A percentile compares a stretch with the other conserved stretches of the same genome.
phyloP scores from a whole-genome alignment of 2,797 vertebrate genomes.

The Decapterus maruadsi region DNA sequence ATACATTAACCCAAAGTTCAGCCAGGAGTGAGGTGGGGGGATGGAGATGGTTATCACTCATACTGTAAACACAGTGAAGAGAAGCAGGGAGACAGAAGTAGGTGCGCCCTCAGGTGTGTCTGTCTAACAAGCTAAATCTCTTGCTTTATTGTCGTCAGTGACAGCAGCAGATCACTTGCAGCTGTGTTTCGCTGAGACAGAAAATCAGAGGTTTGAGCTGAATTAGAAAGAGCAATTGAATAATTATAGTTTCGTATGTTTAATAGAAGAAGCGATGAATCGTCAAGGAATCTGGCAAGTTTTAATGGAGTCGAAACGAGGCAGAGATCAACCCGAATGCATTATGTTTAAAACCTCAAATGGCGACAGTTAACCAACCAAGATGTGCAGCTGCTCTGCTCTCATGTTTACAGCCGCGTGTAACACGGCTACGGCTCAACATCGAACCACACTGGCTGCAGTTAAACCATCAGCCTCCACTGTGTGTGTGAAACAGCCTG shows the following conservation, averaged over 20 bases:
- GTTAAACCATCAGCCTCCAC: slow-evolving; percentile 53
- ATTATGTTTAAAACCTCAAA: slow-evolving; percentile 25
- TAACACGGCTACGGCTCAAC: slow-evolving; percentile 44
- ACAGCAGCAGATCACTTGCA: slow-evolving; percentile 11
- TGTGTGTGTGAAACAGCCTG: slow-evolving; percentile 43
- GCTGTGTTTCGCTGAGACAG: slow-evolving; percentile 17
- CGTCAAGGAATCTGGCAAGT: slow-evolving; percentile 3
- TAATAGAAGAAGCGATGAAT: slow-evolving; percentile 24
- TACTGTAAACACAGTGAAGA: slow-evolving; percentile 69
- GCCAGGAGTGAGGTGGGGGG: slow-evolving; percentile 62
- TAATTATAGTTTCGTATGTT: slow-evolving; percentile 39
- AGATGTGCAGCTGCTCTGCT: slow-evolving; percentile 7
- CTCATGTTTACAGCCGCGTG: slow-evolving; percentile 45
- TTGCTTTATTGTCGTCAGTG: not conserved
- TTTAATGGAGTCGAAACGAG: slow-evolving; percentile 21
- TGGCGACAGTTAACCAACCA: slow-evolving; percentile 4
- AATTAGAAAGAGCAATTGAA: slow-evolving; percentile 14
- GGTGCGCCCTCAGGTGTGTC: slow-evolving; percentile 52
- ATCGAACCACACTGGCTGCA: slow-evolving; percentile 53
- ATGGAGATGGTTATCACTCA: slow-evolving; percentile 46
- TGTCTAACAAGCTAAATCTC: slow-evolving; percentile 20
- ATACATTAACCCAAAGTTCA: slow-evolving; percentile 72
- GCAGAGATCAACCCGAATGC: slow-evolving; percentile 9
- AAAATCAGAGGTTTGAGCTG: not conserved
- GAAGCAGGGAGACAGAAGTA: slow-evolving; percentile 42